Conservation (phyloP, 2,888 invertebrate genomes). For the Lepidonotus clava region DNA sequence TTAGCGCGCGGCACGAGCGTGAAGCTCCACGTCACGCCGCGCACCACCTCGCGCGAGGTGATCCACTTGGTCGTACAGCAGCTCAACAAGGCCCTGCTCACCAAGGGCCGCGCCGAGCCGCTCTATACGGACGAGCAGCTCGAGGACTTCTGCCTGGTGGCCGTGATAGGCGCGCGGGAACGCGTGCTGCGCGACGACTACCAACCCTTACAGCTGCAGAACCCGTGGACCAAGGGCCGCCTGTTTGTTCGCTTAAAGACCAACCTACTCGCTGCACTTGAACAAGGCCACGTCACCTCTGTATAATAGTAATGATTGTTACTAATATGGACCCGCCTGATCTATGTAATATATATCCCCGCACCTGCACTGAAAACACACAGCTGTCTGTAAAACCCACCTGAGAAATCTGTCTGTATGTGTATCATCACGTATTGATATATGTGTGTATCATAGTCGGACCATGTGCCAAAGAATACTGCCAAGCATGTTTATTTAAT, state of each 20-base stretch:
- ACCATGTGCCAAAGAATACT: constrained; percentile 21
- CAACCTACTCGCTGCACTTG: constrained; percentile 81
- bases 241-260: constrained; percentile 95
- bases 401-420: too few species aligned
- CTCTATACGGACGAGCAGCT: constrained; percentile 87
- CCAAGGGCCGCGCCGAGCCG: constrained; percentile 86
- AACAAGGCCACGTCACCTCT: constrained; percentile 80
- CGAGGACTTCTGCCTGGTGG: constrained; percentile 94
- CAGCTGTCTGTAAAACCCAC: neutral
- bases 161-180: constrained; percentile 96
- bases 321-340: neutral
- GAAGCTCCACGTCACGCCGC: constrained; percentile 94
- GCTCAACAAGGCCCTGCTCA: constrained; percentile 84
- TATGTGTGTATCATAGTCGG: too few species aligned
- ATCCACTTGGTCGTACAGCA: constrained; percentile 97
- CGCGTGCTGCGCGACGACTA: constrained; percentile 96
- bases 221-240: constrained; percentile 96
- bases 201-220: constrained; percentile 94
- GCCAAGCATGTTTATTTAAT: neutral
- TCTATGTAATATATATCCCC: neutral
- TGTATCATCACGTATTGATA: too few species aligned
- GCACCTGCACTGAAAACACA: neutral
- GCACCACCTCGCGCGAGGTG: constrained; percentile 96
- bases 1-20: constrained; percentile 95
- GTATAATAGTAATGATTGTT: too few species aligned